Evolutionary conservation across 2,797 vertebrate species (phyloP), one percentile per base, ranked within the genome.

Genomic region (Rhinogobio ventralis): DNA sequence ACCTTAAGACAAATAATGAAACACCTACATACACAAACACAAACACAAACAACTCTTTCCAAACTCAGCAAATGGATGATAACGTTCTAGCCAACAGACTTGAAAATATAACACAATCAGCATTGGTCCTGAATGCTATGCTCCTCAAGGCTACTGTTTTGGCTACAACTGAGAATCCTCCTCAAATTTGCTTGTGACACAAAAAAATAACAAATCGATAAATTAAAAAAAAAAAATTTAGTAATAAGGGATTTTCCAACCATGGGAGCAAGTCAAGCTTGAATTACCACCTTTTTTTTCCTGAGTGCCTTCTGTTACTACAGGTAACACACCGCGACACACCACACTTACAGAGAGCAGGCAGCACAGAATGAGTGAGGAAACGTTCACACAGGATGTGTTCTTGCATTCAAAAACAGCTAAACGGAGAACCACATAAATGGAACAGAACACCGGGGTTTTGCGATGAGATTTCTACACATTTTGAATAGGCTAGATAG

Each of bases 1-100:
- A 64, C 20, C 30, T 57, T 19, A 14, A n/a, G 13, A 53, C 71
- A 74, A 74, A 67, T 76, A 7, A 68, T 67, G 73, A 76, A 67
- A 67, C 23, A 19, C 81, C 53, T 28, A 60, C 7, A 28, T 13
- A 55, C 30, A 76, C 51, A n/a, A n/a, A n/a, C n/a, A n/a, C n/a
- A n/a, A n/a, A n/a, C n/a, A n/a, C n/a, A n/a, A n/a, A n/a, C n/a
- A n/a, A n/a, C n/a, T n/a, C n/a, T n/a, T n/a, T n/a, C n/a, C n/a
- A n/a, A n/a, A n/a, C n/a, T n/a, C n/a, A n/a, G n/a, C n/a, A n/a
- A 23, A 71, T 1, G 5, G 10, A 28, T 62, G 17, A 45, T 10
- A 23, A 25, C 11, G 0, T 39, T 39, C 42, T 11, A 71, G 42
- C 39, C 39, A 2, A 4, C 68, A 39, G 9, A 46, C n/a, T 53